Conservation (phyloP, 1,140 invertebrate genomes). For the Forficula auricularia region DNA sequence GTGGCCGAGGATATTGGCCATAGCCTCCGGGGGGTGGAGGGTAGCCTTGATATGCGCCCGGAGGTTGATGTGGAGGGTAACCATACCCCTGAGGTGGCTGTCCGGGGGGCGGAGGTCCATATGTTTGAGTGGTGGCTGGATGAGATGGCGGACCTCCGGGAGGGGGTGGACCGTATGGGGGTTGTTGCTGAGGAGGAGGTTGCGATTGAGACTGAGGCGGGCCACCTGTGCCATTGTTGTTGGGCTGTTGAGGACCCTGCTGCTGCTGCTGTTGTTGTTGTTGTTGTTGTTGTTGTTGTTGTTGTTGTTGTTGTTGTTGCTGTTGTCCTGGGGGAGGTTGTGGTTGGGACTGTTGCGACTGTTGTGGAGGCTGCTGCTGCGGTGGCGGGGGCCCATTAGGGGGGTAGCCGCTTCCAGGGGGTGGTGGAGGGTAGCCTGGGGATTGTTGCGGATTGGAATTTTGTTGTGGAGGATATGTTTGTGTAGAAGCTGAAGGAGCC, state of each 20-base stretch:
- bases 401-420: background rate
- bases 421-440: constrained; percentile 22
- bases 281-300: constrained; percentile 12
- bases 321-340: background rate
- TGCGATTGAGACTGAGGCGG: constrained; percentile 16
- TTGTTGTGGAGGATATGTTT: constrained; percentile 26
- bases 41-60: constrained; percentile 29
- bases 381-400: background rate
- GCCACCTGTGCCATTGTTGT: too few species aligned
- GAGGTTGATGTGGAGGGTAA: constrained; percentile 27
- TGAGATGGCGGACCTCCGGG: constrained; percentile 24
- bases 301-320: constrained; percentile 6
- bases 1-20: constrained; percentile 26
- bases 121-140: constrained; percentile 27
- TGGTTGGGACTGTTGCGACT: background rate
- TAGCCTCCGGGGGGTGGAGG: constrained; percentile 14
- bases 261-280: background rate
- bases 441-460: constrained; percentile 23
- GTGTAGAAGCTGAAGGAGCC: constrained; percentile 20
- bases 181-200: constrained; percentile 13
- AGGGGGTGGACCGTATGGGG: constrained; percentile 21
- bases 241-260: constrained; percentile 17
- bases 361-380: constrained; percentile 7
- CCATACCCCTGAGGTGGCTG: constrained; percentile 23
- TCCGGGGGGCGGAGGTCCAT: constrained; percentile 25